phyloP scores from a whole-genome alignment of 2,797 vertebrate species.

The Rhincodon typus region DNA sequence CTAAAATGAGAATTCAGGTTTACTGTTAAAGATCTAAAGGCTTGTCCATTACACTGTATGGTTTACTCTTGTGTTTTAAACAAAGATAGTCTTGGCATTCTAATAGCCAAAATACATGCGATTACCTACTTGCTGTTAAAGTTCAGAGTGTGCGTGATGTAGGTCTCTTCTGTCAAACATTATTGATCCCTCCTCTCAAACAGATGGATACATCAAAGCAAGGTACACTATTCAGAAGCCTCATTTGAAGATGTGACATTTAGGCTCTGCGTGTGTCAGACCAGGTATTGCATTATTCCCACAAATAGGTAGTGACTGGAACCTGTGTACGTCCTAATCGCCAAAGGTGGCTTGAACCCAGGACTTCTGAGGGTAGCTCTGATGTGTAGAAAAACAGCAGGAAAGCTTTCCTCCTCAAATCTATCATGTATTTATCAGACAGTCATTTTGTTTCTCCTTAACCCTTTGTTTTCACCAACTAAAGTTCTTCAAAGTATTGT shows the following conservation, averaged over 20 bases:
- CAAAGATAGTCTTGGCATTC: constrained; percentile 4
- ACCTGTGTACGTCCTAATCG: constrained; percentile 55
- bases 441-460: constrained; percentile 21
- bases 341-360: constrained; percentile 53
- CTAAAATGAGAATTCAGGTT: neutral
- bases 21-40: neutral
- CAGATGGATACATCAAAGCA: constrained; percentile 55
- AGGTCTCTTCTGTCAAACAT: constrained; percentile 55
- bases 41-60: neutral
- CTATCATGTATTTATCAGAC: constrained; percentile 14
- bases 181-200: constrained; percentile 52
- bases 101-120: constrained; percentile 22
- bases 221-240: constrained; percentile 50
- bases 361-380: constrained; percentile 41
- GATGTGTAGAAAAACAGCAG: constrained; percentile 39
- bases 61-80: neutral
- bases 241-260: constrained; percentile 59
- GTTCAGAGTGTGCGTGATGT: constrained; percentile 42
- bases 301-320: constrained; percentile 46
- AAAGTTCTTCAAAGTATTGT: neutral
- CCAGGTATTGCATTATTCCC: constrained; percentile 49
- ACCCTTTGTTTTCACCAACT: constrained; percentile 16
- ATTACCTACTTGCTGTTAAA: constrained; percentile 25
- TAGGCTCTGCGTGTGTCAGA: constrained; percentile 50
- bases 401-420: constrained; percentile 13